A percentile compares a stretch with the other conserved stretches of the same genome.
These are phyloP conservation scores for Eristalinus sepulchralis DNA, from an alignment of 2,888 invertebrate genomes.

Conservation along the genomic window DNA sequence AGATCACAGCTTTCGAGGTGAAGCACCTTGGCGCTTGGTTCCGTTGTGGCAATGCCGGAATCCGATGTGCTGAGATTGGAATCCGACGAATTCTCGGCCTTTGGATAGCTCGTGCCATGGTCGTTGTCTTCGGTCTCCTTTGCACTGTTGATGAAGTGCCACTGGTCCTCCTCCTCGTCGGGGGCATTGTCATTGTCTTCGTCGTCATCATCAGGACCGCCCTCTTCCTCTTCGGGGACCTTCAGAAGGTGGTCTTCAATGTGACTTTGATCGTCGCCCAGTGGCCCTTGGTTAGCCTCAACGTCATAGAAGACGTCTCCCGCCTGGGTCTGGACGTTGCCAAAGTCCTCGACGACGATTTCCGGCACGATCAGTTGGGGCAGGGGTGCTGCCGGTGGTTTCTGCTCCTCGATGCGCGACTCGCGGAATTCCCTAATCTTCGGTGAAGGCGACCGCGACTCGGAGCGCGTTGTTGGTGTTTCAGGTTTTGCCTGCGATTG, in stretches of 20 bases:
- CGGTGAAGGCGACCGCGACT: conserved; percentile 56
- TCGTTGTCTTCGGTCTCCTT: conserved; percentile 69
- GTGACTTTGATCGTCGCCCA: conserved; percentile 1
- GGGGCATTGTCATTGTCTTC: conserved; percentile 31
- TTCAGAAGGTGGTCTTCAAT: conserved; percentile 73
- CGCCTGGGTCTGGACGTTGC: conserved; percentile 66
- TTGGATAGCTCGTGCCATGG: conserved; percentile 72
- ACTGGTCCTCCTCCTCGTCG: conserved; percentile 66
- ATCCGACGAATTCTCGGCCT: conserved; percentile 75
- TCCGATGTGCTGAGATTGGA: conserved; percentile 79
- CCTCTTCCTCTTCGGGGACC: conserved; percentile 72
- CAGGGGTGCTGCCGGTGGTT: conserved; percentile 27
- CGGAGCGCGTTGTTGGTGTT: conserved; percentile 35
- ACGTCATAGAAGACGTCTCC: conserved; percentile 78
- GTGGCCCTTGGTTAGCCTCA: conserved; percentile 64
- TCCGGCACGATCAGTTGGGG: conserved; percentile 75
- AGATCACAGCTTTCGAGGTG: conserved; percentile 68
- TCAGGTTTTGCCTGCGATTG: conserved; percentile 70
- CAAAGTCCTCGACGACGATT: conserved; percentile 79
- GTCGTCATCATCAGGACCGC: conserved; percentile 34
- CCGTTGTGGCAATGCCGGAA: conserved; percentile 76
- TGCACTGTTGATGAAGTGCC: conserved; percentile 73
- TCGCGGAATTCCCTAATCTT: conserved; percentile 76
- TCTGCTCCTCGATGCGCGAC: conserved; percentile 72
- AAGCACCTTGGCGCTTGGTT: conserved; percentile 37